These are phyloP conservation scores for Lepas anatifera DNA, from an alignment of 2,888 invertebrate species.

Conservation along the genomic window DNA sequence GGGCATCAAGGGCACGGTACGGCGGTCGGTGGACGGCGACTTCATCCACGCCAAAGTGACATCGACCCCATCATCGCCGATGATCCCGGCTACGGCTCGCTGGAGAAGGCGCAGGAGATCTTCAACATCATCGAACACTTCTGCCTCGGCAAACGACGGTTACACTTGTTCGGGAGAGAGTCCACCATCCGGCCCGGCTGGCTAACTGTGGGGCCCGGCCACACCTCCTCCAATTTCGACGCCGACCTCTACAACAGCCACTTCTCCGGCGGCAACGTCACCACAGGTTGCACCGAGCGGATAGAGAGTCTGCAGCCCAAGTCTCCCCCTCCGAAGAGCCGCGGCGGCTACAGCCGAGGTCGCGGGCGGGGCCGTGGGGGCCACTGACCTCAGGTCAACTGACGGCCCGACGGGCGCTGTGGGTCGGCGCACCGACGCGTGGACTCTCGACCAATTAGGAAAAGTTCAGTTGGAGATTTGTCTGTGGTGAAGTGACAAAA, in stretches of 20 bases:
- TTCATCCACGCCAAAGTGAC: constrained; percentile 97
- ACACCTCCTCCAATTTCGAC: constrained; percentile 93
- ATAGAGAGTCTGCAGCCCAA: constrained; percentile 91
- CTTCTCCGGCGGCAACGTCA: constrained; percentile 62
- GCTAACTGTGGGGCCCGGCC: constrained; percentile 75
- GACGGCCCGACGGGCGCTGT: background rate
- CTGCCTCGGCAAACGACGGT: constrained; percentile 76
- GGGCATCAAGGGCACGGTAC: constrained; percentile 92
- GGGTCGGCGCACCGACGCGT: too few species aligned
- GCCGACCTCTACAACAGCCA: constrained; percentile 70
- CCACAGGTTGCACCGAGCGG: constrained; percentile 76
- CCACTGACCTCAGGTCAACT: background rate
- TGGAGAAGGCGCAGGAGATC: constrained; percentile 94
- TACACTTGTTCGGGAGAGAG: constrained; percentile 91
- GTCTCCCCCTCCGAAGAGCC: constrained; percentile 85
- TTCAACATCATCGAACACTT: constrained; percentile 98
- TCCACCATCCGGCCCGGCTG: constrained; percentile 90
- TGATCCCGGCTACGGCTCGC: constrained; percentile 84
- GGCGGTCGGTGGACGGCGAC: constrained; percentile 90
- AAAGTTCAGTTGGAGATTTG: too few species aligned
- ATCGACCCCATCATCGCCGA: constrained; percentile 96
- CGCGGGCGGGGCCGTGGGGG: constrained; percentile 46
- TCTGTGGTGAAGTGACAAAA: too few species aligned
- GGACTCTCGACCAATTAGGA: too few species aligned
- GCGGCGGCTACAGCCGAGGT: constrained; percentile 47